These are phyloP conservation scores for Trachythela sp. DNA, from an alignment of 64 coral and sea anemone species.

Conservation along the genomic window DNA sequence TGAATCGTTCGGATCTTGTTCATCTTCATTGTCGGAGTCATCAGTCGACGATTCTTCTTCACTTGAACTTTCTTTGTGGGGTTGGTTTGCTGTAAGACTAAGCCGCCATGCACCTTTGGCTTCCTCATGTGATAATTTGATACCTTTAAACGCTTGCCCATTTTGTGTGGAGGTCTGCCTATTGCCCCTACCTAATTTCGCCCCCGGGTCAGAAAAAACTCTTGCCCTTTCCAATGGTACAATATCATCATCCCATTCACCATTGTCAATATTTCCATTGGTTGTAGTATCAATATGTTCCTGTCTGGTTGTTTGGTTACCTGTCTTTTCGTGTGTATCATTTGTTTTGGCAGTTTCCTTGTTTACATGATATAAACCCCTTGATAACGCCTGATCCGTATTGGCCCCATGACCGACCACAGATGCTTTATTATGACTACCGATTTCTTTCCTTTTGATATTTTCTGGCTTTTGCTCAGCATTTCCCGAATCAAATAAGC, in stretches of 20 bases:
- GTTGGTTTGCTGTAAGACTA: background rate
- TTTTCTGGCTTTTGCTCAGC: background rate
- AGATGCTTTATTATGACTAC: background rate
- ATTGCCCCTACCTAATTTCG: background rate
- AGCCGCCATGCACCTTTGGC: background rate
- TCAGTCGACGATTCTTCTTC: background rate
- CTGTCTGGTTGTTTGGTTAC: background rate
- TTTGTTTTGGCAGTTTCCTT: background rate
- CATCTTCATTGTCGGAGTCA: background rate
- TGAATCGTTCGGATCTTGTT: background rate
- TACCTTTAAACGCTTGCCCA: background rate
- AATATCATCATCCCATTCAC: background rate
- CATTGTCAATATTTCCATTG: background rate
- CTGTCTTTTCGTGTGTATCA: background rate
- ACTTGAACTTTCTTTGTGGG: background rate
- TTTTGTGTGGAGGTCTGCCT: background rate
- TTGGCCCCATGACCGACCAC: background rate
- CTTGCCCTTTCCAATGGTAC: background rate
- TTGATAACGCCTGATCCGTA: background rate
- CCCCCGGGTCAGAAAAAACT: background rate
- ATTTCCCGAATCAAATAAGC: background rate
- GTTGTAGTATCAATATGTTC: background rate
- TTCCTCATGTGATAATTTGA: conserved; percentile 11
- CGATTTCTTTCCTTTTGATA: background rate
- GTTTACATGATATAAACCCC: background rate